phyloP scores from a whole-genome alignment of 2,888 invertebrate genomes.

The Drosophila diplacantha region DNA sequence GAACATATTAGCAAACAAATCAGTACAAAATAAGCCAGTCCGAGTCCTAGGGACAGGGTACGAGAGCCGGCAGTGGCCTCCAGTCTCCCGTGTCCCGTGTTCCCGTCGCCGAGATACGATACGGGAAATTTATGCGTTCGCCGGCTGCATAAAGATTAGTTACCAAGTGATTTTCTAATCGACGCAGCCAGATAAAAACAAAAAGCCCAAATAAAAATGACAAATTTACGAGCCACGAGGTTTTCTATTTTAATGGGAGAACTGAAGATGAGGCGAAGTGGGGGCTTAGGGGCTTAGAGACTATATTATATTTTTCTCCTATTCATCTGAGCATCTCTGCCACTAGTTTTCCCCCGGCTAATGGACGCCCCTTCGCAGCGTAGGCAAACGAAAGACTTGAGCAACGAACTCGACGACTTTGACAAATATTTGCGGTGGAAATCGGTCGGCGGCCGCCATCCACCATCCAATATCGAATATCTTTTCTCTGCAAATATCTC shows the following conservation, averaged over 20 bases:
- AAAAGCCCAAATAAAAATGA: conserved; percentile 62
- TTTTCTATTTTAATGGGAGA: background rate
- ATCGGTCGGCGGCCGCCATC: conserved; percentile 11
- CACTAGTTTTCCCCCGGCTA: conserved; percentile 13
- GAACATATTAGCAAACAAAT: conserved; percentile 74
- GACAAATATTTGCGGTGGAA: conserved; percentile 50
- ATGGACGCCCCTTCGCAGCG: conserved; percentile 7
- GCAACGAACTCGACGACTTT: conserved; percentile 30
- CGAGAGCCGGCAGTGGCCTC: conserved; percentile 10
- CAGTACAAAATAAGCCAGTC: conserved; percentile 72
- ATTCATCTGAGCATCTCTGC: background rate
- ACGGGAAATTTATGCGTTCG: conserved; percentile 66
- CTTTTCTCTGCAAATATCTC: conserved; percentile 26
- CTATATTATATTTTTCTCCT: background rate
- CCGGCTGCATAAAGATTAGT: conserved; percentile 70
- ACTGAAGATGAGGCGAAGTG: conserved; percentile 9
- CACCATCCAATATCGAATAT: conserved; percentile 20
- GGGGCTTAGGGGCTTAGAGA: background rate
- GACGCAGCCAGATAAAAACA: conserved; percentile 56
- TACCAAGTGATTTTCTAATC: conserved; percentile 68
- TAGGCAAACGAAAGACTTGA: conserved; percentile 20
- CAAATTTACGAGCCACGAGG: conserved; percentile 55
- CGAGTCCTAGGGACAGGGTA: conserved; percentile 17
- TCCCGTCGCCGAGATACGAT: conserved; percentile 22
- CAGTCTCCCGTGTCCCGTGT: conserved; percentile 2